Base-by-base conservation (phyloP, 2,888 invertebrate genomes). In the Marronus borbonicus region DNA sequence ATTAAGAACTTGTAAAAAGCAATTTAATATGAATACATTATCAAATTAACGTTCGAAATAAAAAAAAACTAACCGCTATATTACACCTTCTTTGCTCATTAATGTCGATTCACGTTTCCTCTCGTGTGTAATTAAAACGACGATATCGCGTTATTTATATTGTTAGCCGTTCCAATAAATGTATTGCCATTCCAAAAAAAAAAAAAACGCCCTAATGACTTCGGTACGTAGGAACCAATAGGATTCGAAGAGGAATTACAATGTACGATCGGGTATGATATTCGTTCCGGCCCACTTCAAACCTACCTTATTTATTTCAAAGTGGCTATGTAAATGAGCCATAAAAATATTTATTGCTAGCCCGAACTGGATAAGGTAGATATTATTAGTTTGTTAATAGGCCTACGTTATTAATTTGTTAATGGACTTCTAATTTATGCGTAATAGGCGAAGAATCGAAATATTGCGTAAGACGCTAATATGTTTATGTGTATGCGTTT, bases 351-450 rank as follows among this genome's bases (percentile, higher is more conserved):
- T 65, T 65, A 65, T 65, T 65, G 65, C 36, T 39, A 7, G 36
- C 31, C 36, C 39, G 64, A 64, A 64, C 8, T n/a, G 65, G 39
- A 36, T 44, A 44, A 44, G 44, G 12, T 44, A 8, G 8, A 12
- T 44, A 44, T 12, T 44, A 64, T 64, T 64, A 36, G 64, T 36
- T 36, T 31, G 31, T 52, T 12, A 31, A 64, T 31, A 31, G 17
- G 65, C 39, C 65, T 3, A 31, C 65, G 65, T 14, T 65, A 65
- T 65, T 65, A 65, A 65, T 65, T 65, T 39, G 65, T 65, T 65
- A 65, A 65, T 65, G 65, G 65, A 8, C 36, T 39, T 65, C 17
- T 65, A 65, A 65, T 65, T 65, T 65, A 65, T 65, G 65, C 65
- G 39, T 39, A 39, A n/a, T 44, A 44, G 12, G 8, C 8, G 2